These are phyloP conservation scores for Drosophila flavopinicola DNA, from an alignment of 2,888 invertebrate species.

Conservation along the genomic window DNA sequence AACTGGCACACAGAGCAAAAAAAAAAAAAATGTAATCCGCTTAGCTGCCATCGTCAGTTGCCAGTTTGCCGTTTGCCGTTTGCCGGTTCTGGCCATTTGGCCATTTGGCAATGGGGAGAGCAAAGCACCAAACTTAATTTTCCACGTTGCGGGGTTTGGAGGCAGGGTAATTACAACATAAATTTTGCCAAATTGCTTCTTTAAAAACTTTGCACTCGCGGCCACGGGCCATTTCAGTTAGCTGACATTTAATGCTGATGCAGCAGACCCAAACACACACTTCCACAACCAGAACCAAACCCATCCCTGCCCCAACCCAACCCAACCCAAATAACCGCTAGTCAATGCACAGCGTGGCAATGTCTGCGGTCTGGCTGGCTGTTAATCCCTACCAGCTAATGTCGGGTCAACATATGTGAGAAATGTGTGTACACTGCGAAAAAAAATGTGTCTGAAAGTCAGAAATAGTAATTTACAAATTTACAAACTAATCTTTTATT, in stretches of 20 bases:
- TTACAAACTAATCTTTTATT: too few relatives aligned
- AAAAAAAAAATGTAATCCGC: conserved; percentile 66
- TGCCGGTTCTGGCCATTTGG: conserved; percentile 18
- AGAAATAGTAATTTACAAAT: too few relatives aligned
- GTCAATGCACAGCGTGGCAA: background rate
- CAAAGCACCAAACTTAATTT: conserved; percentile 75
- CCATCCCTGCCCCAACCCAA: background rate
- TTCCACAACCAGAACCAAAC: background rate
- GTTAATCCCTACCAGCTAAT: conserved; percentile 54
- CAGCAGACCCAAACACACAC: conserved; percentile 14
- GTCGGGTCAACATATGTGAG: conserved; percentile 42
- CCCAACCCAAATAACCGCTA: conserved; percentile 7
- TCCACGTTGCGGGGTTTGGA: conserved; percentile 34
- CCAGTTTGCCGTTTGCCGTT: conserved; percentile 26
- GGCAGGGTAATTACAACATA: conserved; percentile 66
- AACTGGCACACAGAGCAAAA: conserved; percentile 22
- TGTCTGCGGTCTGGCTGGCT: conserved; percentile 51
- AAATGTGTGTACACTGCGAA: background rate
- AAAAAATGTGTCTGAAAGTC: background rate
- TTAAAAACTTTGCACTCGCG: conserved; percentile 54
- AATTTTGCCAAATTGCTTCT: conserved; percentile 76
- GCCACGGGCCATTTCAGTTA: conserved; percentile 29
- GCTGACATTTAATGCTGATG: conserved; percentile 47
- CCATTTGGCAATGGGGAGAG: conserved; percentile 59
- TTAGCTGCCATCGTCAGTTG: conserved; percentile 66